Base-by-base conservation (phyloP, 2,888 invertebrate species). In the Sarcophaga rosellei region DNA sequence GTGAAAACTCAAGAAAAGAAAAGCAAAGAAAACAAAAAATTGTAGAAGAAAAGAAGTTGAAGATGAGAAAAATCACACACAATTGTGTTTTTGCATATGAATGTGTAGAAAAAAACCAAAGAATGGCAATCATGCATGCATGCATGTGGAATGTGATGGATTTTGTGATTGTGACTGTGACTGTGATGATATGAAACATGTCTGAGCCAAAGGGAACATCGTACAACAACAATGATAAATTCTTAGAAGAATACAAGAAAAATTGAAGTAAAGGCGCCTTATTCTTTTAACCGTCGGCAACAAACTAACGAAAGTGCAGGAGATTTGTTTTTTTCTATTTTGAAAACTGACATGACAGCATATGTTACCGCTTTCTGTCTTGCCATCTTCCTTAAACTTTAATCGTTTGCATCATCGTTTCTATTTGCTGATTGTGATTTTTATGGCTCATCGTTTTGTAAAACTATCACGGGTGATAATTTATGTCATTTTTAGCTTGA, bases 141-240 rank as follows among this genome's bases (percentile, higher is more conserved):
- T 70, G 63, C 70, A 57, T 82, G 12, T 44, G 65, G 47, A n/a
- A 73, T 74, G 25, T 66, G 78, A 85, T 81, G 85, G 78, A 77
- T 65, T 75, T 8, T 35, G 25, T 25, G 25, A 4, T 35, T 35
- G 35, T 35, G 35, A 35, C 35, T 35, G 35, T 35, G 10, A 35
- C 35, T 72, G 69, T 66, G 74, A 66, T 69, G 81, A 77, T 59
- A 85, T 59, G 65, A 77, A 78, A 47, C 35, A 66, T 66, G 78
- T 66, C 61, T 69, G 10, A 74, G 59, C 21, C 23, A 23, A 59
- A 70, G 57, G 17, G 6, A 57, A 17, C 4, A 17, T 57, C 35
- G 35, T 35, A 59, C 59, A 53, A 57, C 62, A 66, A 35, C 21
- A n/a, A 35, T 4, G 5, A 63, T 72, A 72, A 66, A 20, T 61